phyloP scores from a whole-genome alignment of 1,140 invertebrate genomes.

The Drosophila obscura region DNA sequence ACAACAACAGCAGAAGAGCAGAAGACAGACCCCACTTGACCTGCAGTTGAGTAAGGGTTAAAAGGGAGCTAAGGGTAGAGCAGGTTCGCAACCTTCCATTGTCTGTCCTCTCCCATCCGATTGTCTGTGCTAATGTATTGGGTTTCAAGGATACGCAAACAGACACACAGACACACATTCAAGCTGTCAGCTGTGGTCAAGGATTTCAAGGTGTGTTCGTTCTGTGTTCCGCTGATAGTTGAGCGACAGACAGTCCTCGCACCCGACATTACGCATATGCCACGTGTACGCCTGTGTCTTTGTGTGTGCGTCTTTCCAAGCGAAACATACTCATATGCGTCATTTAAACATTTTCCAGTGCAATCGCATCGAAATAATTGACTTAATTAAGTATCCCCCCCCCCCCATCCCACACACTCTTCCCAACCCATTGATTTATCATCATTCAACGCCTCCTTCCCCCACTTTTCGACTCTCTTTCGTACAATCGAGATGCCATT shows the following conservation, averaged over 20 bases:
- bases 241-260: constrained; percentile 20
- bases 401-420: too few relatives aligned
- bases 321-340: constrained; percentile 58
- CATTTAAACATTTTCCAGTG: constrained; percentile 61
- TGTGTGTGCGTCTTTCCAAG: not conserved
- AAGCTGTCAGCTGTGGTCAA: constrained; percentile 54
- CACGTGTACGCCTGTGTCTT: too few relatives aligned
- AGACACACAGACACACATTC: not conserved
- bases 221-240: constrained; percentile 26
- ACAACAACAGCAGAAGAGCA: not conserved
- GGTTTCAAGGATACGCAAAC: constrained; percentile 57
- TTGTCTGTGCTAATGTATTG: constrained; percentile 49
- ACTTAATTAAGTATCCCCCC: constrained; percentile 70
- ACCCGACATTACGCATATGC: constrained; percentile 48
- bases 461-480: not conserved
- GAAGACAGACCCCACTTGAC: constrained; percentile 1
- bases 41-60: too few relatives aligned
- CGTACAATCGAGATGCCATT: constrained; percentile 55
- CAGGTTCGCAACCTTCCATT: not conserved
- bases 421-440: constrained; percentile 66
- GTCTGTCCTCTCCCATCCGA: constrained; percentile 1
- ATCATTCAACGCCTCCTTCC: constrained; percentile 1
- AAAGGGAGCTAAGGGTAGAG: not conserved
- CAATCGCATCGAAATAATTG: constrained; percentile 74
- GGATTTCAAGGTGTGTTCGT: constrained; percentile 67